Evolutionary conservation across 1,140 invertebrate genomes (phyloP), one percentile per base, ranked within the genome.

Genomic region (Augochlora pura): DNA sequence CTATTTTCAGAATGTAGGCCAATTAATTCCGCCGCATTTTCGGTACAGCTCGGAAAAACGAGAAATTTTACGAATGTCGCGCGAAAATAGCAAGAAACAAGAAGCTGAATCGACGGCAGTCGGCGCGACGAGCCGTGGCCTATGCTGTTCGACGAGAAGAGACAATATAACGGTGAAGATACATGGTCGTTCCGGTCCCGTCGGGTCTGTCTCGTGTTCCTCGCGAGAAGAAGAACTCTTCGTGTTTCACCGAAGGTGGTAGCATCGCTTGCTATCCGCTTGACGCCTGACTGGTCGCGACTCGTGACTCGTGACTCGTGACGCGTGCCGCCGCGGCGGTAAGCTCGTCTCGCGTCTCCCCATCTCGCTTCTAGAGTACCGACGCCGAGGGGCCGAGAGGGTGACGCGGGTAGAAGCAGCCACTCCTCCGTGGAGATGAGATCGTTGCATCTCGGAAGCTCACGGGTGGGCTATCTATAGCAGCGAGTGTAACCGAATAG

Each of bases 391-490:
- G 42, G 42, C 42, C 42, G 10, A 46, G 25, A 27, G 25, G 27
- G 60, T 2, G 27, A 2, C 25, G 32, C 14, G 27, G 60, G 27
- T 16, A 38, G 68, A 49, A 64, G 49, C 66, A 75, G 66, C 57
- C 18, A 77, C 21, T 67, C 54, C 57, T 68, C 49, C 54, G 70
- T 32, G 65, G 77, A 57, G 54, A 57, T 21, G 54, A 82, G 84
- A 87, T 88, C 86, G 89, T 90, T 87, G 87, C 88, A 86, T 86
- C 87, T 39, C 85, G 82, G 86, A 87, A 87, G 88, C 88, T 90
- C 90, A 90, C 86, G 91, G 90, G 91, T 92, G 91, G 90, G 91
- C 92, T 93, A 92, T 92, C 88, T 92, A 92, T 92, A 92, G 91
- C 90, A 85, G 66, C 74, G 77, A 89, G 87, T 92, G 91, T 93